Base-by-base conservation (phyloP, 2,113 vertebrate species). In the Serilophus lunatus region DNA sequence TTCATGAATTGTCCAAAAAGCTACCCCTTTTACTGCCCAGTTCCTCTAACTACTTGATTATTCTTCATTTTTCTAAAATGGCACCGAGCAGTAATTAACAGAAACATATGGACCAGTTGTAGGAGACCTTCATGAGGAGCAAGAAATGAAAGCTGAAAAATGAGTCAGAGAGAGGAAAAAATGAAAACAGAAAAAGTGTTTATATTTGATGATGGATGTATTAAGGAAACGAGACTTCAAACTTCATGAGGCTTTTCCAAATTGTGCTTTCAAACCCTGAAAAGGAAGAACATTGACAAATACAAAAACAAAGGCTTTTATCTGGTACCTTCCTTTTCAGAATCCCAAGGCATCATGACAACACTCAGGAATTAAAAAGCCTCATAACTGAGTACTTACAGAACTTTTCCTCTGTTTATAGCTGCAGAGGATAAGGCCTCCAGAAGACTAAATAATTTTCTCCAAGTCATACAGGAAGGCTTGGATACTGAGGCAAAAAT, bases 1-100 rank as follows among this genome's bases (percentile, higher is more conserved):
- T 97, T 74, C 35, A 91, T 71, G 82, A 96, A 72, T 88, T 89
- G 92, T 93, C 94, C 89, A 86, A 87, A n/a, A 80, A 69, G 85
- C 77, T 71, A 74, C 59, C 44, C 72, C 49, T 70, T 95, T 91
- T 80, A 93, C 50, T 95, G 79, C 71, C 59, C 88, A 81, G 71
- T 87, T 92, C 86, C 74, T 92, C 82, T 77, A 88, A 79, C 91
- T 89, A 82, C 56, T 88, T 80, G 95, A 92, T 79, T 82, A 89
- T 70, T 88, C 83, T 70, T 74, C 17, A 44, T 93, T 96, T 88
- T 78, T 91, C 61, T 69, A 53, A 95, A 95, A 92, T 44, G 53
- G 40, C 51, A 94, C n/a, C 85, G 29, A 70, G 68, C 59, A 84
- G 25, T 74, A 83, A 93, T 84, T 81, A 63, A 56, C 71, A 84